Evolutionary conservation across 2,888 invertebrate species (phyloP).

Genomic region (Bellardia bayeri): DNA sequence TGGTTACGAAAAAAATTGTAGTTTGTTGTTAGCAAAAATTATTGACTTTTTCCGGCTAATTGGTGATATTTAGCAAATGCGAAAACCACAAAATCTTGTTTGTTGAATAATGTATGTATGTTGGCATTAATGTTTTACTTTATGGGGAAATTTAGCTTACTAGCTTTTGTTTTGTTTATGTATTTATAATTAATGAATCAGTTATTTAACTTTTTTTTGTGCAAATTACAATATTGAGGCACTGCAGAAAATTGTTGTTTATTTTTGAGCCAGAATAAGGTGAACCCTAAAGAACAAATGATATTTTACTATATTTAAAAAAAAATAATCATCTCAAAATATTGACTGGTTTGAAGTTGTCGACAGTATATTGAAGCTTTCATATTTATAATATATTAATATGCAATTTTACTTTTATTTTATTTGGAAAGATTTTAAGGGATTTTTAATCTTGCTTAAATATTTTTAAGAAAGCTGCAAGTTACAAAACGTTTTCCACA

Average conservation of each 20-base stretch:
- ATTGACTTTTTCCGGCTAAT: slow-evolving; percentile 74
- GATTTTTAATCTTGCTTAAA: too few relatives aligned
- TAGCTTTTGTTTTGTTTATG: slow-evolving; percentile 22
- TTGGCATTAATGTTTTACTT: slow-evolving; percentile 11
- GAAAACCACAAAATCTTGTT: slow-evolving; percentile 74
- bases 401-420: too few relatives aligned
- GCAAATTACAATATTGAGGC: neutral
- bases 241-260: neutral
- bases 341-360: too few relatives aligned
- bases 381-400: too few relatives aligned
- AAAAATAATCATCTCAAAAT: too few relatives aligned
- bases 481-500: too few relatives aligned
- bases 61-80: slow-evolving; percentile 76
- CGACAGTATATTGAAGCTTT: too few relatives aligned
- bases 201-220: slow-evolving; percentile 55
- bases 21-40: slow-evolving; percentile 47
- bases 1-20: neutral
- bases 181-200: slow-evolving; percentile 63
- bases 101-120: slow-evolving; percentile 24
- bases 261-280: too few relatives aligned
- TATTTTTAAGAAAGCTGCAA: too few relatives aligned
- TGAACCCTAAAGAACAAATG: too few relatives aligned
- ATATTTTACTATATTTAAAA: too few relatives aligned
- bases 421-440: too few relatives aligned
- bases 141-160: slow-evolving; percentile 12